A percentile compares a stretch with the other conserved stretches of the same genome.
phyloP scores from a whole-genome alignment of 2,113 vertebrate species.

The Corydoras maculifer region DNA sequence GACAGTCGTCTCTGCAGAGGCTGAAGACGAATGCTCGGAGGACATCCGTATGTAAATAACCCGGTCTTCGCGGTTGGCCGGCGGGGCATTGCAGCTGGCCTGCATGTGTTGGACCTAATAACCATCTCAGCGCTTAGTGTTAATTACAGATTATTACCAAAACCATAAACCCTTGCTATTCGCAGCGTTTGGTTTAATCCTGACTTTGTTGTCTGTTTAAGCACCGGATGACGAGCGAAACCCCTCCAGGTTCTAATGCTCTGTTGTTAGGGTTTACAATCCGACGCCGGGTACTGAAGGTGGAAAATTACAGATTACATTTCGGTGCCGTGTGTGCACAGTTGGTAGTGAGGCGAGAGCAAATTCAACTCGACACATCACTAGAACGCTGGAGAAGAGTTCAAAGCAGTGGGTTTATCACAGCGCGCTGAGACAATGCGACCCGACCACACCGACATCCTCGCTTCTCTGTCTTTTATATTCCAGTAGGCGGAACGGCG shows the following conservation, averaged over 20 bases:
- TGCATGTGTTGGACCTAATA: not conserved
- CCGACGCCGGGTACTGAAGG: not conserved
- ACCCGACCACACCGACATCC: constrained; percentile 14
- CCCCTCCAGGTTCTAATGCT: constrained; percentile 6
- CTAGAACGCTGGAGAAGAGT: constrained; percentile 1
- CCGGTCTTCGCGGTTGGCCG: no score
- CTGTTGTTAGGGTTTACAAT: not conserved
- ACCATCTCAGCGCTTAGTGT: constrained; percentile 12
- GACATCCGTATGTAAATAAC: constrained; percentile 41
- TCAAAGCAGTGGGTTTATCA: constrained; percentile 27
- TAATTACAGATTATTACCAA: constrained; percentile 49
- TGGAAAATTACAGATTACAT: not conserved
- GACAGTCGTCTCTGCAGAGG: constrained; percentile 21
- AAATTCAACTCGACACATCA: not conserved
- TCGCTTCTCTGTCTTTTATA: constrained; percentile 3
- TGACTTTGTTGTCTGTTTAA: constrained; percentile 26
- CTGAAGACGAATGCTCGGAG: constrained; percentile 37
- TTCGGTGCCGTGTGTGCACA: not conserved
- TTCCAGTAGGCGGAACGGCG: no score
- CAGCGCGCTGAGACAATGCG: constrained; percentile 19
- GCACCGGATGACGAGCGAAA: no score
- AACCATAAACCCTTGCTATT: constrained; percentile 39
- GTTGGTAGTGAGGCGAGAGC: not conserved
- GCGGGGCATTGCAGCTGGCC: constrained; percentile 35
- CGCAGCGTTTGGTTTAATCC: constrained; percentile 22